phyloP scores from a whole-genome alignment of 1,140 invertebrate genomes.

The Mizuhopecten yessoensis region DNA sequence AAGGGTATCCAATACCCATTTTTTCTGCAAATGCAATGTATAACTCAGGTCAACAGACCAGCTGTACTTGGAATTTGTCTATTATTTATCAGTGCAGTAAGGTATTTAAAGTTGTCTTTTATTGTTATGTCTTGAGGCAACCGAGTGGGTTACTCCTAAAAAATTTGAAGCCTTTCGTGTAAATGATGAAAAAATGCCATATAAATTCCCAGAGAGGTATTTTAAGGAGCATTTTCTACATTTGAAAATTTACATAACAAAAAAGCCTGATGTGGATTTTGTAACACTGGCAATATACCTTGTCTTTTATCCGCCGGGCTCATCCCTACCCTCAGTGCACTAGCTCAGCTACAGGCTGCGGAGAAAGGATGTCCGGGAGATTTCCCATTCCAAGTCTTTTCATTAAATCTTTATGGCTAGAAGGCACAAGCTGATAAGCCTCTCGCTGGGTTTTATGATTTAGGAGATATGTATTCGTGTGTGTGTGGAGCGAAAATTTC shows the following conservation, averaged over 20 bases:
- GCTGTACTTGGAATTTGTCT: background rate
- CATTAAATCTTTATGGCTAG: constrained; percentile 7
- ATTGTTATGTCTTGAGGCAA: background rate
- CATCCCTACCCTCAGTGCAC: background rate
- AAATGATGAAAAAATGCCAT: background rate
- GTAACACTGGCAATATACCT: background rate
- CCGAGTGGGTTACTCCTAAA: background rate
- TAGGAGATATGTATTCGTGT: background rate
- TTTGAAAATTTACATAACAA: background rate
- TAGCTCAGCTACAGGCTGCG: background rate
- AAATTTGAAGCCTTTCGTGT: no score
- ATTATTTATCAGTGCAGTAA: no score
- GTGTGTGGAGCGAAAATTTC: constrained; percentile 10
- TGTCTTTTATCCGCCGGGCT: background rate
- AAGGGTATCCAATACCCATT: no score
- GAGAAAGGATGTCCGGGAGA: background rate
- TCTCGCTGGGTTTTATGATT: background rate
- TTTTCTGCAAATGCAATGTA: no score
- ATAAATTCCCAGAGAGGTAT: background rate
- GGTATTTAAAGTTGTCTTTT: background rate
- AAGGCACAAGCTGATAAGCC: background rate
- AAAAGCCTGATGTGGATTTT: background rate
- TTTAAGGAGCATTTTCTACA: background rate
- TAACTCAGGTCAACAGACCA: no score
- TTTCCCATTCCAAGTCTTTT: constrained; percentile 18